phyloP scores from a whole-genome alignment of 2,888 invertebrate species.

The Andrena praecox region DNA sequence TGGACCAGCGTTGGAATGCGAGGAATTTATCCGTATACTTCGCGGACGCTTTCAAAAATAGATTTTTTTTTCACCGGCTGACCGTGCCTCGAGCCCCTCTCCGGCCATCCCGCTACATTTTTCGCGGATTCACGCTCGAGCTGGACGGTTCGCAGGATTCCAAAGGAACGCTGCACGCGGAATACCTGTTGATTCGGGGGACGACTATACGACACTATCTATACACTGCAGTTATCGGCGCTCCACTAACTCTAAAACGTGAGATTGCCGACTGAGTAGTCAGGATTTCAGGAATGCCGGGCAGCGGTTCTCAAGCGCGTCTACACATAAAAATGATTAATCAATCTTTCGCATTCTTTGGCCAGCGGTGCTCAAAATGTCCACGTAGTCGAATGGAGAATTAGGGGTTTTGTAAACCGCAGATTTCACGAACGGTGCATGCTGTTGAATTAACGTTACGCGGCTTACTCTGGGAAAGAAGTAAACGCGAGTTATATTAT shows the following conservation, averaged over 20 bases:
- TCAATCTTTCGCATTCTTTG: conserved; percentile 33
- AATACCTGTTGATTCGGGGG: conserved; percentile 65
- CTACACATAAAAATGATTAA: conserved; percentile 32
- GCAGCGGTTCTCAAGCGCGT: conserved; percentile 34
- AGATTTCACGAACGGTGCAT: not conserved
- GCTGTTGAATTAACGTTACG: not conserved
- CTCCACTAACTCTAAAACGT: conserved; percentile 50
- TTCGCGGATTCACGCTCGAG: not conserved
- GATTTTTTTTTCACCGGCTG: conserved; percentile 32
- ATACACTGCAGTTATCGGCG: conserved; percentile 40
- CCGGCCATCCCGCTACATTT: conserved; percentile 11
- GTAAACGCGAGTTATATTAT: not conserved
- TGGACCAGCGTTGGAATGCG: conserved; percentile 70
- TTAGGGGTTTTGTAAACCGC: too few relatives aligned
- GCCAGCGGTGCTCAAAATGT: conserved; percentile 12
- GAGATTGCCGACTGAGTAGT: conserved; percentile 49
- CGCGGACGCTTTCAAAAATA: conserved; percentile 56
- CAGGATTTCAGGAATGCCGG: conserved; percentile 45
- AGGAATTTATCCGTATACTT: conserved; percentile 59
- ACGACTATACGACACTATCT: conserved; percentile 19
- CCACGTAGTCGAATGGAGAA: not conserved
- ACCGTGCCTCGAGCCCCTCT: not conserved
- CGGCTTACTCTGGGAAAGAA: not conserved
- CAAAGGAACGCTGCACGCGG: conserved; percentile 1
- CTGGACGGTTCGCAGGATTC: not conserved